Evolutionary conservation across 2,797 vertebrate species (phyloP).

Genomic region (Eulemur albifrons): DNA sequence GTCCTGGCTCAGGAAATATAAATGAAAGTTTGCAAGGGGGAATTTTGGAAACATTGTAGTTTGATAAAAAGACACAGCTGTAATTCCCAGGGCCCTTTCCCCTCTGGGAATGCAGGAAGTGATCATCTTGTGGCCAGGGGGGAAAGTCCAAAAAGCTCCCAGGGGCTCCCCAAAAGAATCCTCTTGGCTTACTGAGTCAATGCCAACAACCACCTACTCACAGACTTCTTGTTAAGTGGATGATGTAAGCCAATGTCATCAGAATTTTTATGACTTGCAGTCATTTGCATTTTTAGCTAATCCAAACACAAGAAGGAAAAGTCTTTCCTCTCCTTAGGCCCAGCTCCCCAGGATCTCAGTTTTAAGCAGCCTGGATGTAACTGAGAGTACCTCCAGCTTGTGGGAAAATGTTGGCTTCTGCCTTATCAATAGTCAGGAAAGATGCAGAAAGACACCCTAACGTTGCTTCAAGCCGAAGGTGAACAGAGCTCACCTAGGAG

Average conservation of each 20-base stretch:
- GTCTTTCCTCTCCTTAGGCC: not conserved
- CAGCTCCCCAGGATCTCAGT: not conserved
- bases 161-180: not conserved
- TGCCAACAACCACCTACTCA: not conserved
- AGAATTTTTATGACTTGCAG: not conserved
- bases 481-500: not conserved
- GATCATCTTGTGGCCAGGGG: not conserved
- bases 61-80: not conserved
- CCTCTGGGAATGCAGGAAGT: not conserved
- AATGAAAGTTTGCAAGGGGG: not conserved
- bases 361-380: not conserved
- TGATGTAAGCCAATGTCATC: not conserved
- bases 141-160: not conserved
- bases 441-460: not conserved
- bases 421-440: not conserved
- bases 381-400: not conserved
- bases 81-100: not conserved
- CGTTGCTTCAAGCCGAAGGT: not conserved
- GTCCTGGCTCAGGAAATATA: not conserved
- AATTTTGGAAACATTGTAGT: not conserved
- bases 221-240: not conserved
- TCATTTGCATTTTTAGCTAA: not conserved
- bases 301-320: not conserved
- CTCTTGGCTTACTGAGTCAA: not conserved
- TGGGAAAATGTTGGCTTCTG: not conserved